Percentiles rank a stretch among this genome's conserved stretches.
Evolutionary conservation across 2,797 vertebrate genomes (phyloP).

Genomic region (Eremophila alpestris): DNA sequence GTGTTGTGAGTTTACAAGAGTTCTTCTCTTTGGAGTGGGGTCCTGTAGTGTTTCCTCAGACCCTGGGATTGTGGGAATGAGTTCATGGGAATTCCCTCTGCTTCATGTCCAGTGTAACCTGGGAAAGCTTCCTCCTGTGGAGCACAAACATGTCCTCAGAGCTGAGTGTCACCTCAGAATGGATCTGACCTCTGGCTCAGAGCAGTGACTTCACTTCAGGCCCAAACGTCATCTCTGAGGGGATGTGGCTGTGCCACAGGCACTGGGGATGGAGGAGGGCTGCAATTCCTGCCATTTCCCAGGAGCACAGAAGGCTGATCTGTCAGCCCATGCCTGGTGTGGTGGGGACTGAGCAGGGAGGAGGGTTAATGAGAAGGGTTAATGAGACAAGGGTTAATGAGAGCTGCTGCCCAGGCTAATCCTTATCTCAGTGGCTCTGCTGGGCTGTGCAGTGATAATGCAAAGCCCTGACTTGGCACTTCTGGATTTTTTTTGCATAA

Average conservation of each 20-base stretch:
- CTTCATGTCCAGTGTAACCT: fast-evolving
- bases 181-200: neutral
- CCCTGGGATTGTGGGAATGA: neutral
- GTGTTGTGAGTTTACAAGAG: neutral
- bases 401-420: neutral
- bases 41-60: neutral
- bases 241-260: neutral
- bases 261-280: neutral
- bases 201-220: neutral
- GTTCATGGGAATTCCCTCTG: neutral
- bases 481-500: slow-evolving; percentile 34
- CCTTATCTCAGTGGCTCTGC: neutral
- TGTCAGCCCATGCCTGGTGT: neutral
- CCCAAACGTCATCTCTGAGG: neutral
- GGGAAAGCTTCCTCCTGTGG: neutral
- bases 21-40: neutral
- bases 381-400: neutral
- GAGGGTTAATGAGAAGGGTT: neutral
- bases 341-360: neutral
- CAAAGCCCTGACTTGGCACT: slow-evolving; percentile 41
- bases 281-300: neutral
- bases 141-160: neutral
- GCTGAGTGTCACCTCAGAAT: neutral
- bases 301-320: neutral
- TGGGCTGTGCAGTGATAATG: slow-evolving; percentile 6